phyloP scores from a whole-genome alignment of 1,140 invertebrate species.

The Daktulosphaira vitifoliae region DNA sequence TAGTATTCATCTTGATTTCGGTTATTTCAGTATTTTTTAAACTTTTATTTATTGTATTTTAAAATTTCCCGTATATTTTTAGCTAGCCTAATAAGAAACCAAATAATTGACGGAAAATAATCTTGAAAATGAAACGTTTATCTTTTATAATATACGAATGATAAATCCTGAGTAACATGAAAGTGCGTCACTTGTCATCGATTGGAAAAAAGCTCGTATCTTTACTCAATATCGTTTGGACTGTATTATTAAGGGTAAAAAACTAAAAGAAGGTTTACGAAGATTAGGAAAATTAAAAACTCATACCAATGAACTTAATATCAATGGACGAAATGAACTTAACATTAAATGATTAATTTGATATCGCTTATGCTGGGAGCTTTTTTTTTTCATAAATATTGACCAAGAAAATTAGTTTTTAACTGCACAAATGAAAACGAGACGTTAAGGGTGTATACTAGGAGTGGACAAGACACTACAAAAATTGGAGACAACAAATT shows the following conservation, averaged over 20 bases:
- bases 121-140: background rate
- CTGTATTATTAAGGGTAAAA: background rate
- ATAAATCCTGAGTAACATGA: background rate
- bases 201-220: slow-evolving; percentile 4
- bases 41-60: too few relatives aligned
- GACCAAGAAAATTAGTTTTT: slow-evolving; percentile 35
- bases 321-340: too few relatives aligned
- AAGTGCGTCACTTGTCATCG: background rate
- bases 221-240: background rate
- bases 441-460: slow-evolving; percentile 21
- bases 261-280: slow-evolving; percentile 25
- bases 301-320: too few relatives aligned
- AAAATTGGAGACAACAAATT: background rate
- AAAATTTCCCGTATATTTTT: slow-evolving; percentile 3
- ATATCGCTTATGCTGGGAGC: too few relatives aligned
- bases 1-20: too few relatives aligned
- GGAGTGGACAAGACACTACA: slow-evolving; percentile 19
- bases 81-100: background rate
- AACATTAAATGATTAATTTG: too few relatives aligned
- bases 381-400: slow-evolving; percentile 32
- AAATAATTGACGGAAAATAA: background rate
- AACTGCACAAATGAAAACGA: slow-evolving; percentile 31
- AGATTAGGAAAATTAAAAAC: too few relatives aligned
- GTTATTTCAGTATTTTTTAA: too few relatives aligned
- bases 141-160: slow-evolving; percentile 9